Base-by-base conservation (phyloP, 2,797 vertebrate species). In the Petrocephalus schoutedeni region DNA sequence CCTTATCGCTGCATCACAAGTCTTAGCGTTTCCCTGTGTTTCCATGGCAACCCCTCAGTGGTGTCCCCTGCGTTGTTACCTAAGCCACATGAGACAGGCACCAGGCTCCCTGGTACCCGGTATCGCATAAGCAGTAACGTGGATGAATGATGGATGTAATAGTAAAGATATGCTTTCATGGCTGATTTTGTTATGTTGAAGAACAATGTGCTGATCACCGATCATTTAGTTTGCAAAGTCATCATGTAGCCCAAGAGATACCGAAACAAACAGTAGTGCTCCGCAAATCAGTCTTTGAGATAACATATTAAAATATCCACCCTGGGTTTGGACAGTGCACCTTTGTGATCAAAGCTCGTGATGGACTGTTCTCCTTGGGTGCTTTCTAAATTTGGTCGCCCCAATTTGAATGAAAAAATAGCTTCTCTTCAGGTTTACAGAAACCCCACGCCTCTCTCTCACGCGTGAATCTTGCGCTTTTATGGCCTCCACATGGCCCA, bases 321-420 rank as follows among this genome's bases (percentile, higher is more conserved):
- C 41, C 41, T 45, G 41, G 41, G 61, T 32, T 32, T 71, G 64
- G 64, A 71, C 28, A 36, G 64, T 71, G 64, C 6, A 36, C 28
- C 64, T 36, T 36, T 71, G 12, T 36, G 12, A 12, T 71, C 53
- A 54, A 54, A 54, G 53, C 28, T 36, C 14, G 28, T 36, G 28
- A 71, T 16, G 64, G 64, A 16, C 28, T 71, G 14, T 71, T 71
- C 28, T 71, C 4, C 0, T 36, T 71, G 64, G 12, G 12, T 71
- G 64, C 32, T 71, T 71, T 71, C 64, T 71, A 71, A 71, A 71
- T 32, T 71, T 71, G 28, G 28, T 71, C 16, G 28, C 12, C 64
- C 64, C 64, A 71, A 71, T 71, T 71, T 71, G 28, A 71, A 71
- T 71, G 28, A 71, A 71, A 71, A 71, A 71, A 71, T 71, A 71